A percentile compares a stretch with the other conserved stretches of the same genome.
Conservation (phyloP, 2,888 invertebrate species). For the Lacanobia oleracea region DNA sequence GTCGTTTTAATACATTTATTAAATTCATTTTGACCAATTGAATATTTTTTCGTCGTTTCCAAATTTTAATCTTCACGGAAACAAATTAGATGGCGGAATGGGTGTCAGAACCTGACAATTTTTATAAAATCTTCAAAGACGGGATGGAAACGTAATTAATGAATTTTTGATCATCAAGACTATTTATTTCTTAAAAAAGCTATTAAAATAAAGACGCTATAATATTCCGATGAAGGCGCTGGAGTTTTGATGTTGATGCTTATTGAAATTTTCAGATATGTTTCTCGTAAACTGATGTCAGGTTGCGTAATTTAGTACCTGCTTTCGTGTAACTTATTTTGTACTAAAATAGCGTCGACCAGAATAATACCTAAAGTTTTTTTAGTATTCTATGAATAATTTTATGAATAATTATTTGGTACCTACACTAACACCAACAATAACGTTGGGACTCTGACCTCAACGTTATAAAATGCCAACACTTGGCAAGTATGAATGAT, state of each 20-base stretch:
- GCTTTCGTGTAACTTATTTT: background rate
- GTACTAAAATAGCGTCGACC: background rate
- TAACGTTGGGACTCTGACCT: too few relatives aligned
- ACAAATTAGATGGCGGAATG: constrained; percentile 41
- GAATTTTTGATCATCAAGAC: constrained; percentile 6
- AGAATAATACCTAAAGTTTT: background rate
- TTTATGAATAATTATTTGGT: constrained; percentile 16
- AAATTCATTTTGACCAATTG: constrained; percentile 42
- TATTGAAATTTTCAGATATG: background rate
- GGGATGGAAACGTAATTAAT: constrained; percentile 17
- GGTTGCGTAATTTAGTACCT: background rate
- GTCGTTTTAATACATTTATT: constrained; percentile 34
- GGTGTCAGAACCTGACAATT: constrained; percentile 39
- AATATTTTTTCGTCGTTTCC: constrained; percentile 41
- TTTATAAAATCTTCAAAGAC: constrained; percentile 27
- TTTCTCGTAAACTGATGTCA: background rate
- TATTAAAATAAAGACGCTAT: background rate
- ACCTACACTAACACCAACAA: too few relatives aligned
- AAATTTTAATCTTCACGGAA: constrained; percentile 54
- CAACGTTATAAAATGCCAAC: constrained; percentile 2
- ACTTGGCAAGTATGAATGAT: background rate
- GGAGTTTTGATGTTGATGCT: background rate
- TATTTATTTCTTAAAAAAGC: constrained; percentile 14
- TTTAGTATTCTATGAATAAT: constrained; percentile 26
- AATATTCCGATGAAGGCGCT: background rate